Base-by-base conservation (phyloP, 1,140 invertebrate genomes). In the Lucilia sericata region DNA sequence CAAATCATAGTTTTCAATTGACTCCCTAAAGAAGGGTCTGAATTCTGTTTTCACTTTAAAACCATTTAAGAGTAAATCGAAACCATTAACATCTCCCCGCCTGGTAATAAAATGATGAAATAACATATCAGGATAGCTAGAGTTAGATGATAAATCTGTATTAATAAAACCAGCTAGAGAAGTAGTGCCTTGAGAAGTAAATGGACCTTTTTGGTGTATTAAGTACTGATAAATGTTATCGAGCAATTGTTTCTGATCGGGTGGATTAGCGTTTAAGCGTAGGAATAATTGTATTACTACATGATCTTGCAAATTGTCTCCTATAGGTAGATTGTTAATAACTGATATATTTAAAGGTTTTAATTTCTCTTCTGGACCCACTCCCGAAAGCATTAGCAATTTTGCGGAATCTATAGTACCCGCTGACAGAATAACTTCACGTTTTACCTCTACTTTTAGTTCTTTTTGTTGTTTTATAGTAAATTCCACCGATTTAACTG, bases 401-500 rank as follows among this genome's bases (percentile, higher is more conserved):
- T 93, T 92, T 0, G 93, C 92, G 0, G 93, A 92, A 60, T 92
- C 91, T 25, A 94, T 91, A 3, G 92, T 84, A 0, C 93, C 94
- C 0, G 92, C 93, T 0, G 92, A 92, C 4, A 94, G 84, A 19
- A 94, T 89, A 0, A 93, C 91, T 89, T 95, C 95, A 85, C 91
- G 91, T 51, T 85, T 87, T 5, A 91, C 90, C 65, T 74, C 86
- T 4, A 93, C 89, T 21, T 87, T 85, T 36, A 89, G 42, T 42
- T 42, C 10, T 8, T 42, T n/a, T 17, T 86, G 25, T 0, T 92
- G 91, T 4, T 92, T 88, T 85, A 93, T 93, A 17, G 89, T 92
- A 85, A 96, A 95, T 82, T 91, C 87, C 0, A 96, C 94, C 1
- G 94, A 95, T 7, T 92, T 91, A 0, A 94, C 95, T 74, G 89